Conservation (phyloP, 1,140 invertebrate species). For the Augochlora pura region DNA sequence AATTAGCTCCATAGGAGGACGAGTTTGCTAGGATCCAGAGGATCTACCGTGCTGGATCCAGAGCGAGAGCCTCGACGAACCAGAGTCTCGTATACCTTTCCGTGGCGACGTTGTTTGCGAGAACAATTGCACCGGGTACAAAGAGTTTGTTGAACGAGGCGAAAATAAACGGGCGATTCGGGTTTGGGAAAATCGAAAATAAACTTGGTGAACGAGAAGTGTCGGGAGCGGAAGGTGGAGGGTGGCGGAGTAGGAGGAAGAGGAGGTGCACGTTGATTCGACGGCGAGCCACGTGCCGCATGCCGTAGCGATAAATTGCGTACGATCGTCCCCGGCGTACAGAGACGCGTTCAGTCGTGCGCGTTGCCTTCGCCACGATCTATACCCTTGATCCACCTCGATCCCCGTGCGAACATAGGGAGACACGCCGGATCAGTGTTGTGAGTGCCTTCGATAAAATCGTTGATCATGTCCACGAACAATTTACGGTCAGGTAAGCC, state of each 20-base stretch:
- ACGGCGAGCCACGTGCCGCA: conserved; percentile 33
- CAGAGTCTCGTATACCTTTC: too few relatives aligned
- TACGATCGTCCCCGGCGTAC: conserved; percentile 37
- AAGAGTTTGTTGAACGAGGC: too few relatives aligned
- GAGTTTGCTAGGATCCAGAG: too few relatives aligned
- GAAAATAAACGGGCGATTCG: too few relatives aligned
- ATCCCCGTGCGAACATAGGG: neutral
- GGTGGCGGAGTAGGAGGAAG: neutral
- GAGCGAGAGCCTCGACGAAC: too few relatives aligned
- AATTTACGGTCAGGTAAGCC: conserved; percentile 46
- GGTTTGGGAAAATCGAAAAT: neutral
- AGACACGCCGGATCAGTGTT: conserved; percentile 15
- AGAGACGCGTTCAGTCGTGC: conserved; percentile 29
- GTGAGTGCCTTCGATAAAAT: neutral
- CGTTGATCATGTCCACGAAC: conserved; percentile 30
- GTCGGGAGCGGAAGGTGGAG: neutral
- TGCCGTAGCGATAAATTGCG: conserved; percentile 44
- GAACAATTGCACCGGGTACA: too few relatives aligned
- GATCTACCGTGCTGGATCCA: too few relatives aligned
- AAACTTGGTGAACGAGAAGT: neutral
- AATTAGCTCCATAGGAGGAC: too few relatives aligned
- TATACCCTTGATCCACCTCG: neutral
- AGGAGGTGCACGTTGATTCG: conserved; percentile 26
- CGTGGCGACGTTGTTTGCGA: too few relatives aligned
- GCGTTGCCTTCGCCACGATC: neutral